Percentiles rank a stretch among this genome's conserved stretches.
These are phyloP conservation scores for Brachyopa scutellaris DNA, from an alignment of 2,888 invertebrate species.

Conservation along the genomic window DNA sequence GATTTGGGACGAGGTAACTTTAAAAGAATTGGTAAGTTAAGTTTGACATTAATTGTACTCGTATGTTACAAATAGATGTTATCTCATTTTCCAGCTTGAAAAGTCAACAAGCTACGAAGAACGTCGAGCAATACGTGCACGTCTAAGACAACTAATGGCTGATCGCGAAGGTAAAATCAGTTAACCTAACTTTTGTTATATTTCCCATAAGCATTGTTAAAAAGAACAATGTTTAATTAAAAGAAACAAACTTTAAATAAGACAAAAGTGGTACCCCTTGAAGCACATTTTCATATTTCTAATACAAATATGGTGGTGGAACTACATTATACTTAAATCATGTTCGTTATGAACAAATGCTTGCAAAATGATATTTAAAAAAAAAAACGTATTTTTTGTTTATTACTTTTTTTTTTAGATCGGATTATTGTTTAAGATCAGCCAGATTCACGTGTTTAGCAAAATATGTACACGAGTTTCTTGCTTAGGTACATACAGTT, in stretches of 20 bases:
- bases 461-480: conserved; percentile 24
- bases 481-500: conserved; percentile 64
- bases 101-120: conserved; percentile 94
- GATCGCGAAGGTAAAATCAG: conserved; percentile 89
- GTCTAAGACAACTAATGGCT: conserved; percentile 92
- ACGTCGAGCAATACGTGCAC: conserved; percentile 90
- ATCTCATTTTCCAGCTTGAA: conserved; percentile 85
- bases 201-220: neutral
- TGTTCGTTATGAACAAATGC: conserved; percentile 41
- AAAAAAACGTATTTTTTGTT: conserved; percentile 7
- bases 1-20: conserved; percentile 89
- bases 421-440: conserved; percentile 33
- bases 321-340: conserved; percentile 15
- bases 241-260: conserved; percentile 23
- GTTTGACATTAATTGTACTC: too few species aligned
- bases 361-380: conserved; percentile 36
- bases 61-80: neutral
- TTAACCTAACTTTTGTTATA: neutral
- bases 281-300: conserved; percentile 35
- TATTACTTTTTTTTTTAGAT: conserved; percentile 65
- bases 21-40: conserved; percentile 87
- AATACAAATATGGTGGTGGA: conserved; percentile 50
- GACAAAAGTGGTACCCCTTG: conserved; percentile 48
- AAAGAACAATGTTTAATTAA: conserved; percentile 19
- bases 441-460: conserved; percentile 44